A percentile compares a stretch with the other conserved stretches of the same genome.
These are phyloP conservation scores for Salarias fasciatus DNA, from an alignment of 2,797 vertebrate genomes.

Conservation along the genomic window DNA sequence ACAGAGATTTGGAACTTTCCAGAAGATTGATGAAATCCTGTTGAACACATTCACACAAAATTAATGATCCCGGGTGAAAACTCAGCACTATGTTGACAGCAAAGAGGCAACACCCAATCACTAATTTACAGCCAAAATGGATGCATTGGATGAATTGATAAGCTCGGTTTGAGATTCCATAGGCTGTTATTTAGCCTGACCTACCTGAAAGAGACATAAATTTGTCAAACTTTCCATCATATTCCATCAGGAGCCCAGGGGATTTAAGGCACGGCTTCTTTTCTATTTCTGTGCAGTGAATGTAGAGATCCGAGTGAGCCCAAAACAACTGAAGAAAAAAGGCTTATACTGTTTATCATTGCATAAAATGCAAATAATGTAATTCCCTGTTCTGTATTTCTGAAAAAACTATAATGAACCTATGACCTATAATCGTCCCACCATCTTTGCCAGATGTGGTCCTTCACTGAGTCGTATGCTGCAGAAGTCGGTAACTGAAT, in stretches of 20 bases:
- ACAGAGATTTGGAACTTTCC: conserved; percentile 18
- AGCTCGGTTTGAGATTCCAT: conserved; percentile 38
- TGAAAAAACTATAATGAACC: background rate
- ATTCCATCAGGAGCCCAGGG: conserved; percentile 27
- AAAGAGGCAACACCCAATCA: conserved; percentile 16
- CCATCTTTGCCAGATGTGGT: background rate
- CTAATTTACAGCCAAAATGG: conserved; percentile 42
- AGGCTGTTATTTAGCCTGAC: conserved; percentile 33
- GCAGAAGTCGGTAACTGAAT: conserved; percentile 5
- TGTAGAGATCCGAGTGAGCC: conserved; percentile 3
- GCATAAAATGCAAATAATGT: too few species aligned
- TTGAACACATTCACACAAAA: conserved; percentile 27
- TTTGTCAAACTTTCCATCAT: conserved; percentile 33
- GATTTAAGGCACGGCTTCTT: conserved; percentile 36
- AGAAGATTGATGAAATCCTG: conserved; percentile 27
- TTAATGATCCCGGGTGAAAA: conserved; percentile 44
- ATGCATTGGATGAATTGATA: conserved; percentile 49
- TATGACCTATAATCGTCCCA: too few species aligned
- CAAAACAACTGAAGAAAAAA: background rate
- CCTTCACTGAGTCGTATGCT: background rate
- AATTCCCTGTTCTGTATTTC: background rate
- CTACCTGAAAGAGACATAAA: conserved; percentile 41
- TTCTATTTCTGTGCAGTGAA: conserved; percentile 31
- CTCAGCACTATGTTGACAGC: conserved; percentile 35
- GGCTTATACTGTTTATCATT: too few species aligned